These are phyloP conservation scores for Carlito syrichta DNA, from an alignment of 2,113 vertebrate species.

Conservation along the genomic window DNA sequence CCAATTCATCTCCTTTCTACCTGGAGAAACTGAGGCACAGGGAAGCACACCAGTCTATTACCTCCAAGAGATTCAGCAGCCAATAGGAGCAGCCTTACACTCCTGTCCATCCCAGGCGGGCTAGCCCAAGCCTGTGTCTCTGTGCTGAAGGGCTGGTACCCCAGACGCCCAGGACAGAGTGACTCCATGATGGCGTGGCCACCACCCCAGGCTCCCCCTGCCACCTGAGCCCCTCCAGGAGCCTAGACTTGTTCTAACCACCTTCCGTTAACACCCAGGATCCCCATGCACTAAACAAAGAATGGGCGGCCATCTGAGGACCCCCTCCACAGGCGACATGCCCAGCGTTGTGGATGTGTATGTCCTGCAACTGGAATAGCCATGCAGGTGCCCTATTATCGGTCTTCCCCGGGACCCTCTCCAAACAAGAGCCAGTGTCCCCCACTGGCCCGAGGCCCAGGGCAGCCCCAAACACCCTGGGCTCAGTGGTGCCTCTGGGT, in stretches of 20 bases:
- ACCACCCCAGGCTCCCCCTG: rapidly evolving
- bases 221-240: neutral
- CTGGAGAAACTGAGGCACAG: neutral
- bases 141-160: neutral
- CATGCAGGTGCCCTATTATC: rapidly evolving
- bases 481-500: neutral
- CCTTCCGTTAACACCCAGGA: neutral
- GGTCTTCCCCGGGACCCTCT: neutral
- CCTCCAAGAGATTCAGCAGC: neutral
- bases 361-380: neutral
- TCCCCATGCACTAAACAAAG: rapidly evolving
- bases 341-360: neutral
- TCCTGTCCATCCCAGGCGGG: rapidly evolving
- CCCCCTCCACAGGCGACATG: neutral
- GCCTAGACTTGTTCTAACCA: neutral
- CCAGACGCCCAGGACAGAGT: neutral
- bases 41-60: neutral
- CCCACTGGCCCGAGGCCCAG: neutral
- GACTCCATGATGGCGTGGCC: neutral
- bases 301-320: neutral
- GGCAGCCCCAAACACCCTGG: neutral
- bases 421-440: neutral
- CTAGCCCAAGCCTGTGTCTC: neutral
- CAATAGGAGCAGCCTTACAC: neutral
- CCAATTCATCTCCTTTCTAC: rapidly evolving